Base-by-base conservation (phyloP, 2,888 invertebrate genomes). In the Cheiracanthium punctorium region DNA sequence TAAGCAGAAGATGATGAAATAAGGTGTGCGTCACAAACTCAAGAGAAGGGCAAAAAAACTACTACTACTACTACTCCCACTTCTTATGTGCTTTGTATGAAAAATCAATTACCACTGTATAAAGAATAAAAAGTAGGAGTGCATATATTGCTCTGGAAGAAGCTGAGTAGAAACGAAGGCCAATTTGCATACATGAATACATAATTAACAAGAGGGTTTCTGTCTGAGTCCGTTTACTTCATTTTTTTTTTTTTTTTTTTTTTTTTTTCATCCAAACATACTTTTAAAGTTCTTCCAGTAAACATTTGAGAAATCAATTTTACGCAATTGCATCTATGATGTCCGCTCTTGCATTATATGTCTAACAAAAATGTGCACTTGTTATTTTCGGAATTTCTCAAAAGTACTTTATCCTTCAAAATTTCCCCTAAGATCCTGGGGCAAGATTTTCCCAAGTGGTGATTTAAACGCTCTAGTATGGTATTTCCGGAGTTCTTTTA, bases 121-220 rank as follows among this genome's bases (percentile, higher is more conserved):
- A 80, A 79, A 76, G 52, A 79, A 20, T 24, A 71, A 71, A 84
- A 77, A 72, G 48, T 67, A 72, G n/a, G 28, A n/a, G 79, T 43
- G 48, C 74, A 41, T 69, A 73, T 85, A 70, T 58, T 85, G 28
- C 24, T 33, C 24, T 33, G 37, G 72, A 30, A 20, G 43, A 69
- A 58, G 74, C 28, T 17, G 72, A 28, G 43, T 30, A 70, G 37
- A 52, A 52, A 74, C 32, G 69, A 33, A 30, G 79, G n/a, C 73
- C 84, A 85, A 85, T 85, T 85, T 85, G 79, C 84, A 85, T 85
- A 85, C 74, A 85, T 85, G 84, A 85, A 85, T 85, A 80, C 64
- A 85, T 85, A 85, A 85, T 85, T 85, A 85, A 79, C 84, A 48
- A 30, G 67, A 69, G n/a, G 70, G 64, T 64, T 74, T 69, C 69